These are phyloP conservation scores for Panzeria rudis DNA, from an alignment of 2,888 invertebrate species.

Conservation along the genomic window DNA sequence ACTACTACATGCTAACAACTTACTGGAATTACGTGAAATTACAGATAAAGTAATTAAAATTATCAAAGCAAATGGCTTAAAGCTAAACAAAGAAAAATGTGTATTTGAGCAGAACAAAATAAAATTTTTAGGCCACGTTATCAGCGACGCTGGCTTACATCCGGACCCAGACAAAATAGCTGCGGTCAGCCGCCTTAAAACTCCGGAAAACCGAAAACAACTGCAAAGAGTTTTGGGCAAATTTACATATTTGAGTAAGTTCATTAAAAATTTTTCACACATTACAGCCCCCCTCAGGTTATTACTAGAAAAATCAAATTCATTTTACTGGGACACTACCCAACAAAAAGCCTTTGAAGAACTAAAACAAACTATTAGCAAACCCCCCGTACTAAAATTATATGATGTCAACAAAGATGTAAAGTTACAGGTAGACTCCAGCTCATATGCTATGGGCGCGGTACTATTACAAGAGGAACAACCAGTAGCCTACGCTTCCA, in stretches of 20 bases:
- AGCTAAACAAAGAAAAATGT: conserved; percentile 75
- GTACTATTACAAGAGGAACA: no score
- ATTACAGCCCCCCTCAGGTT: background rate
- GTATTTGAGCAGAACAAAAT: conserved; percentile 16
- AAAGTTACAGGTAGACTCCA: conserved; percentile 47
- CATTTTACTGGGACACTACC: no score
- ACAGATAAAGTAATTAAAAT: conserved; percentile 59
- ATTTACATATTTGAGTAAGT: conserved; percentile 63
- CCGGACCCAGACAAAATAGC: conserved; percentile 65
- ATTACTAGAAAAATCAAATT: no score
- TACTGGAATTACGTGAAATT: conserved; percentile 62
- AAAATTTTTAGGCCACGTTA: no score
- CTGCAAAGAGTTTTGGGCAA: conserved; percentile 70
- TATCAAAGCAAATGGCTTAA: conserved; percentile 60
- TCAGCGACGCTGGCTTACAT: conserved; percentile 23
- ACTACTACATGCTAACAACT: conserved; percentile 72
- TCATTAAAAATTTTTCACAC: conserved; percentile 37
- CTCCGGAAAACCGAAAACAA: conserved; percentile 61
- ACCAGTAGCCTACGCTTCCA: no score
- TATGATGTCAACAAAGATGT: conserved; percentile 57
- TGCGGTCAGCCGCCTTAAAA: conserved; percentile 60
- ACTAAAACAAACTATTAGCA: conserved; percentile 44
- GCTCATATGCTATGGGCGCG: conserved; percentile 21
- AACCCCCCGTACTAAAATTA: conserved; percentile 43
- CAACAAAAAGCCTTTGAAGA: no score